Conservation (phyloP, 2,888 invertebrate genomes). For the Tinea semifulvella region DNA sequence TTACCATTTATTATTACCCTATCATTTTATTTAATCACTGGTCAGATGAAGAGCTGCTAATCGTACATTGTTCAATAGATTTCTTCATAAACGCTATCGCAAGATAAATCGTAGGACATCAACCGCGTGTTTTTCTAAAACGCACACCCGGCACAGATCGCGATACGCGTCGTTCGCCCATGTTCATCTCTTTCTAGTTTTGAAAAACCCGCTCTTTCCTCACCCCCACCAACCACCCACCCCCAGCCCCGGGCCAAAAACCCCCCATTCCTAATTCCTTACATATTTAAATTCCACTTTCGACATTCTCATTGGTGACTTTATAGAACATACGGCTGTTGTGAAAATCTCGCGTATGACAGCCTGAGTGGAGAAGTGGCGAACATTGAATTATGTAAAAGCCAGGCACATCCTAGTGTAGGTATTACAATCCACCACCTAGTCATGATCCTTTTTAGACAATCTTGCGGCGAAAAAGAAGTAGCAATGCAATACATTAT, state of each 20-base stretch:
- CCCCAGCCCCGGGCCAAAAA: constrained; percentile 18
- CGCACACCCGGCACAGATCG: constrained; percentile 40
- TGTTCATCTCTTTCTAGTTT: constrained; percentile 68
- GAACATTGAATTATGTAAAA: no score
- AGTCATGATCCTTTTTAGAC: no score
- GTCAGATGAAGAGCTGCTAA: no score
- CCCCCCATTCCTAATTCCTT: constrained; percentile 60
- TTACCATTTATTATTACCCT: no score
- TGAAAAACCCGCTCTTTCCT: constrained; percentile 46
- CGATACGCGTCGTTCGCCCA: constrained; percentile 51
- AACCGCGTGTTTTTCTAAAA: neutral
- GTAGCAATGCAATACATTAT: no score
- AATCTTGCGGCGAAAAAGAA: no score
- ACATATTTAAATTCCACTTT: constrained; percentile 67
- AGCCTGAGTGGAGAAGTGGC: neutral
- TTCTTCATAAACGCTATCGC: no score
- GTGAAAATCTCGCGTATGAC: constrained; percentile 6
- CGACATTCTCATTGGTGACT: constrained; percentile 45
- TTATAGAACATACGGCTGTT: constrained; percentile 41
- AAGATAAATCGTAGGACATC: neutral
- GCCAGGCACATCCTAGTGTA: no score
- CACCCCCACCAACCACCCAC: constrained; percentile 10
- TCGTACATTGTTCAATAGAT: no score
- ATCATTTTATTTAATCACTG: no score
- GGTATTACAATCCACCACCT: no score